Base-by-base conservation (phyloP, 2,113 vertebrate species). In the Sorex araneus region DNA sequence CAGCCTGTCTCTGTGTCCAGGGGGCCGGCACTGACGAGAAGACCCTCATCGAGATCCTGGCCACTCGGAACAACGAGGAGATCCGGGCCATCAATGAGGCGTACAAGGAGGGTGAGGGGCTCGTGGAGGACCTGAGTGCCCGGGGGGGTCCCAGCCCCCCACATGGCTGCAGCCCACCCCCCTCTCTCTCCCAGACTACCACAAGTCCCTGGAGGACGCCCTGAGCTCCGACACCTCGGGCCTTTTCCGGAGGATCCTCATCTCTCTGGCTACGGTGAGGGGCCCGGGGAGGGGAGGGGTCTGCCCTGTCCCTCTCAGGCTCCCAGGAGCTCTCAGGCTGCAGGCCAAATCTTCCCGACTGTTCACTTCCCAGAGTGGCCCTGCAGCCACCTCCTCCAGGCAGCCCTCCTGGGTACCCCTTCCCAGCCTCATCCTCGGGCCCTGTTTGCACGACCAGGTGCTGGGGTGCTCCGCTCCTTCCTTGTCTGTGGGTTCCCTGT, bases 1-100 rank as follows among this genome's bases (percentile, higher is more conserved):
- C 71, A 16, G 34, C 0, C 0, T 79, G 47, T 67, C 32, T 69
- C 94, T 47, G 71, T n/a, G 1, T 96, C 92, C 95, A 99, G 99
- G 99, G 99, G 0, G 99, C 98, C 0, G 99, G 99, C 75, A 99
- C 99, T 0, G 99, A 99, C 34, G 99, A 99, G 95, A 98, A 99
- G 0, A 78, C 98, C 87, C 98, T 99, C 83, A 99, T 99, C 0
- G 99, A 99, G 98, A 99, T 99, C 96, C 97, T 99, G 95, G 98
- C 98, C 80, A 99, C 99, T 0, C 97, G 99, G 95, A 99, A 97
- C 97, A 99, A 99, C 40, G 97, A 97, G 27, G 98, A 99, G 96
- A 99, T 99, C 76, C 95, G 76, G 1, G 98, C 98, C 80, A 99
- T 99, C 98, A 99, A 98, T 0, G 94, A 97, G 77, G 99, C 99